Evolutionary conservation across 2,797 vertebrate species (phyloP), one percentile per base, ranked within the genome.

Genomic region (Peromyscus melanophrys): DNA sequence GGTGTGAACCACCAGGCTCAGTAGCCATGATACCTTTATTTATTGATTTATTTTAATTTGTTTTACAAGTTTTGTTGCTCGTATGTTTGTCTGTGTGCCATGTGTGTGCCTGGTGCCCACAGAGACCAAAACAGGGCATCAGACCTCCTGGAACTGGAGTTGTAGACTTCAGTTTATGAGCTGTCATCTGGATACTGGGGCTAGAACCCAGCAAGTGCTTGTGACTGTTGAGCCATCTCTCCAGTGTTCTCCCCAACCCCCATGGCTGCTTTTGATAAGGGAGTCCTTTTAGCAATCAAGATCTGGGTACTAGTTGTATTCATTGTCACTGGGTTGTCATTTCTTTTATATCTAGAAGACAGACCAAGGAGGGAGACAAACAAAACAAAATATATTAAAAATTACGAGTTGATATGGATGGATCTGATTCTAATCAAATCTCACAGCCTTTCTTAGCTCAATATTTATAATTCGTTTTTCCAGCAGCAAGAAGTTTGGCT

Each of bases 341-440:
- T 93, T 57, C 43, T 95, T 89, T 77, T 92, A 75, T 52, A 80
- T 65, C 89, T 43, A 92, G 61, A 91, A 81, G 69, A 93, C 52
- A 84, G 19, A 92, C 37, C 17, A 76, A 73, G 31, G 14, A 37
- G 27, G 37, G 29, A 34, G 59, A 63, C 49, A n/a, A 81, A 73
- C 75, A 55, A 94, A 92, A 63, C 14, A 94, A 89, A 75, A 65
- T 73, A 63, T 29, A 17, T 43, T 43, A 86, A 83, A 89, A 77
- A 82, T 84, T 9, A 43, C 55, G 31, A 71, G 29, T 78, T 95
- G 29, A 57, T n/a, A 34, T 14, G 17, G 57, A 84, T 63, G 69
- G 8, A 87, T 88, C 19, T 13, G 46, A 34, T 96, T 71, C 17
- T 83, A 76, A 89, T 95, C 4, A 25, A 81, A 86, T 43, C 77